Conservation (phyloP, 2,113 vertebrate genomes). For the Sinocyclocheilus grahami region DNA sequence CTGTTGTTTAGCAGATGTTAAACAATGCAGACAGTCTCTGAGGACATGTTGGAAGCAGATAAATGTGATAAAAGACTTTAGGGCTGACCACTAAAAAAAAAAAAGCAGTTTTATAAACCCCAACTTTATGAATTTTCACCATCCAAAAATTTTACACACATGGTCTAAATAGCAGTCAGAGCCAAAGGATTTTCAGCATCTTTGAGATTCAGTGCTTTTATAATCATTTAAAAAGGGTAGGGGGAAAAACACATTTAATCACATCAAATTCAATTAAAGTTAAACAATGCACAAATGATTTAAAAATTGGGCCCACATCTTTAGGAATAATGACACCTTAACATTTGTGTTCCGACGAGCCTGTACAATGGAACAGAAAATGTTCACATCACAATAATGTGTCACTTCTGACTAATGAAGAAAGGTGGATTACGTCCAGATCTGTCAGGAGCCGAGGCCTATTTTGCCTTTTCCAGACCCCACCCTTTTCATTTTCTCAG, state of each 20-base stretch:
- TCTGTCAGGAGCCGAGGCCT: constrained; percentile 24
- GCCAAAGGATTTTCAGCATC: neutral
- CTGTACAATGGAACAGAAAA: constrained; percentile 27
- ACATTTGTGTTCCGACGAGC: neutral
- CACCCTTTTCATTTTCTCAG: constrained; percentile 52
- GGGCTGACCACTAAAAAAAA: constrained; percentile 19
- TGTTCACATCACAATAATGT: neutral
- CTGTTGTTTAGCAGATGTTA: constrained; percentile 34
- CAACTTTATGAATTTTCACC: constrained; percentile 18
- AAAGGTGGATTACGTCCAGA: constrained; percentile 40
- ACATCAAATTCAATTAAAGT: neutral
- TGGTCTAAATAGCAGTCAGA: neutral
- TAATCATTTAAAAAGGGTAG: neutral
- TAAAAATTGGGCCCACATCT: neutral
- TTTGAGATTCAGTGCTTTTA: neutral
- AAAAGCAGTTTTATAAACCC: neutral
- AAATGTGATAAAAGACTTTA: constrained; percentile 33
- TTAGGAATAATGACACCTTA: neutral
- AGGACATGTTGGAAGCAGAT: constrained; percentile 34
- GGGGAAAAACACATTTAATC: neutral
- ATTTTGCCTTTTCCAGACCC: constrained; percentile 27
- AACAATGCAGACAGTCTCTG: constrained; percentile 18
- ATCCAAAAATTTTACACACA: neutral
- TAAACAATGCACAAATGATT: neutral
- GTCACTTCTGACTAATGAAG: constrained; percentile 37